Base-by-base conservation (phyloP, 1,140 invertebrate species). In the Heliconius hermathena region DNA sequence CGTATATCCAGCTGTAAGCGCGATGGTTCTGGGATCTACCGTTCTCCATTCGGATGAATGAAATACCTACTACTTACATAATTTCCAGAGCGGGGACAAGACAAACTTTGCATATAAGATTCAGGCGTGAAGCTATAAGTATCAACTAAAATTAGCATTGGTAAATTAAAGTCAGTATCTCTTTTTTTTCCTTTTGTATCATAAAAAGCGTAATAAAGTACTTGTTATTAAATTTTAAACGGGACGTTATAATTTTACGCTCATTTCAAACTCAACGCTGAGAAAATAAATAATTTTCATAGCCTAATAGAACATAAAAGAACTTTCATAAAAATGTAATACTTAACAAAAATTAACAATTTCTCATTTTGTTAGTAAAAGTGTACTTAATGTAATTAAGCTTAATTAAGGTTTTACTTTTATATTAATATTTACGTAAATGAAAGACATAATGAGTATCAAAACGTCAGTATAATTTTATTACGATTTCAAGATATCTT, bases 391-490 rank as follows among this genome's bases (percentile, higher is more conserved):
- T 52, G 71, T 79, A 73, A 80, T 81, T 81, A 75, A 75, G 46
- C 76, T 74, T 78, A 81, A 81, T 81, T 78, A 81, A 76, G 76
- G 66, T 75, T 77, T 75, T 49, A 52, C 76, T 81, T 81, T 74
- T 76, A 74, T 73, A 66, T 78, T 75, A 81, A 81, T 75, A 13
- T 74, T 66, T 71, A 46, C 46, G 70, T 73, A 81, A 94, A 92
- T 90, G 84, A 94, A 94, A 94, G 82, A 78, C 87, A 76, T 82
- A 81, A 82, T 93, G 90, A 93, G 93, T 94, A 94, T 94, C 90
- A 94, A 94, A 94, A 94, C 93, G 89, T 94, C 92, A 90, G 92
- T 94, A 93, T 94, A 94, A 93, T 93, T 87, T 93, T 92, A 94
- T 93, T 93, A 93, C 88, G 89, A 87, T 87, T 91, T 88, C 89